Evolutionary conservation across 2,888 invertebrate genomes (phyloP), one percentile per base, ranked within the genome.

Genomic region (Allacma fusca): DNA sequence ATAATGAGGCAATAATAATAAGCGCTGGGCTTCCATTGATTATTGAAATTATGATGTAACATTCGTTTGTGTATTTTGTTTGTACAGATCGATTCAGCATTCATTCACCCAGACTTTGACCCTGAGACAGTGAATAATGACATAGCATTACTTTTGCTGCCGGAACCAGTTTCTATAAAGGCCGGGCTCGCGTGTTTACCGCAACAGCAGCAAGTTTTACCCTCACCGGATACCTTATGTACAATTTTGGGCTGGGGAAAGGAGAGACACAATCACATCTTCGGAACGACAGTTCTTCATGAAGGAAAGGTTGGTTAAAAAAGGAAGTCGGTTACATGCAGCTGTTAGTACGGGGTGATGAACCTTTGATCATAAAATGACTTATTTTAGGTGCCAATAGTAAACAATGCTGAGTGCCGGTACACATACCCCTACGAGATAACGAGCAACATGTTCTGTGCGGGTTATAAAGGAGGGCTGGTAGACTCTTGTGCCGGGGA

Each of bases 221-320:
- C 92, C 0, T 88, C 90, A 4, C 83, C 86, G 26, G 87, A 90
- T 88, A 87, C 91, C 87, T 88, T 91, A 40, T 97, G 96, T 86
- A 92, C 93, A 0, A 95, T 96, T 80, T 91, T 96, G 79, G 97
- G 97, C 0, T 97, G 97, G 97, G 97, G 97, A 23, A 96, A 96
- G 87, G 89, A 92, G 75, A 89, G 91, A 64, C 90, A 92, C 72
- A 91, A 91, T 0, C 93, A 95, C 85, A 89, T 91, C 9, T 92
- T 91, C 83, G 97, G 97, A 19, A 93, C 95, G 0, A 91, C 92
- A 84, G 89, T 93, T 16, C 88, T 97, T 26, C 94, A 95, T 84
- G 95, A 97, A 88, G 96, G 96, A 23, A 91, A 92, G 88, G 93
- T 92, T 87, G 80, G 85, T 82, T 59, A 16, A 50, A 29, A 28